Percentiles rank a stretch among this genome's conserved stretches.
Evolutionary conservation across 1,140 invertebrate genomes (phyloP).

Genomic region (Grapholita molesta): DNA sequence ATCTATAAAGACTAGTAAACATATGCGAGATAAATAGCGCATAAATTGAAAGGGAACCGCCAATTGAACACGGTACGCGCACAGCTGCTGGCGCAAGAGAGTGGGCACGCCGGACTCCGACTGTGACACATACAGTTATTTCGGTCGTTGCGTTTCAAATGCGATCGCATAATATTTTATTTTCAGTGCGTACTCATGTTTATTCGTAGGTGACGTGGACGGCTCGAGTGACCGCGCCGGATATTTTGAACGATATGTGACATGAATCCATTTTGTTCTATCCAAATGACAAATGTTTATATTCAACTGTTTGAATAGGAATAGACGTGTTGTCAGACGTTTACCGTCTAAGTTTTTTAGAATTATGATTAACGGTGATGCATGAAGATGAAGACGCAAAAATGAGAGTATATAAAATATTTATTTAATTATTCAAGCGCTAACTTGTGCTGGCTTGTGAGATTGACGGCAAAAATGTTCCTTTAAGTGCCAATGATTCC

Average conservation of each 20-base stretch:
- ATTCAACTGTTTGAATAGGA: slow-evolving; percentile 39
- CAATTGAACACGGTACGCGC: not conserved
- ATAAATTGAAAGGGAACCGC: not conserved
- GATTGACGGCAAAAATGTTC: no score
- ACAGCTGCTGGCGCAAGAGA: slow-evolving; percentile 3
- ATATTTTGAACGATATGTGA: slow-evolving; percentile 65
- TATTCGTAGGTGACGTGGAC: slow-evolving; percentile 65
- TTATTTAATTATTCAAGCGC: no score
- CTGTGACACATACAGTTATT: slow-evolving; percentile 23
- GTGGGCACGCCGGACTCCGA: slow-evolving; percentile 1
- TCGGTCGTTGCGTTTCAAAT: slow-evolving; percentile 42
- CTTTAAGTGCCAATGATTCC: no score
- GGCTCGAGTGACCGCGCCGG: slow-evolving; percentile 43
- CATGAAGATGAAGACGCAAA: not conserved
- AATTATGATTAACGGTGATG: slow-evolving; percentile 22
- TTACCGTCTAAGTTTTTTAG: slow-evolving; percentile 42
- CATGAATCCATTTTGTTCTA: slow-evolving; percentile 60
- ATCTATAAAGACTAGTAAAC: not conserved
- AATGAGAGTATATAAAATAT: no score
- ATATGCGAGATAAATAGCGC: not conserved
- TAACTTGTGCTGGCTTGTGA: no score
- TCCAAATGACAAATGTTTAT: slow-evolving; percentile 46
- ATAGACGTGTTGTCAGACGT: slow-evolving; percentile 46
- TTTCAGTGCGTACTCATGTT: slow-evolving; percentile 69
- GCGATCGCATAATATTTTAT: slow-evolving; percentile 71